Evolutionary conservation across 2,113 vertebrate species (phyloP), one percentile per base, ranked within the genome.

Genomic region (Falco punctatus): DNA sequence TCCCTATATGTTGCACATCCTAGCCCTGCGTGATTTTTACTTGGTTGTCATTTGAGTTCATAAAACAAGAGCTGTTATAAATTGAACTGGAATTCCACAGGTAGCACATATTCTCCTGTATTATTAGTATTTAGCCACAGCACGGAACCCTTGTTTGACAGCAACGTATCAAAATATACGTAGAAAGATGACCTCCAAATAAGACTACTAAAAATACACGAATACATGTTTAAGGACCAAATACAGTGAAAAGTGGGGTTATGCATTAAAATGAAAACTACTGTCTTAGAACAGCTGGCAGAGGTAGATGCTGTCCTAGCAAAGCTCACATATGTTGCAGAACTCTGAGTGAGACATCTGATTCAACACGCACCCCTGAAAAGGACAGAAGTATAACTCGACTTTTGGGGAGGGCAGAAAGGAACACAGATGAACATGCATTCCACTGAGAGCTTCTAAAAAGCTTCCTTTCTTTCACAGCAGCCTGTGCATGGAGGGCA

Each of bases 291-390:
- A 55, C 14, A 59, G 13, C 52, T 86, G 79, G 61, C 59, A 86
- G 48, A 81, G 35, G 21, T 17, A 33, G 67, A 13, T 32, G 42
- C 57, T 62, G 23, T 26, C 17, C 40, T 46, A 9, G 5, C 0
- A n/a, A 86, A 59, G 14, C 21, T 74, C 33, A 46, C 27, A 19
- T 11, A 8, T 2, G 6, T 11, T 44, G 18, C 73, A 66, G 59
- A 69, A 57, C 44, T 24, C 27, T 0, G 0, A 46, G n/a, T 10
- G 21, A 87, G 40, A 30, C 19, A 71, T 26, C 3, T 32, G 5
- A 51, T 77, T 87, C 38, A 21, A 38, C 33, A 48, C 12, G 71
- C 9, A n/a, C 15, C 38, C 38, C 38, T 38, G 38, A 38, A 49
- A 71, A 51, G 24, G 1, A 13, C 18, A 70, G 38, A 75, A 66